Base-by-base conservation (phyloP, 2,888 invertebrate genomes). In the Rugalucina vietnamica region DNA sequence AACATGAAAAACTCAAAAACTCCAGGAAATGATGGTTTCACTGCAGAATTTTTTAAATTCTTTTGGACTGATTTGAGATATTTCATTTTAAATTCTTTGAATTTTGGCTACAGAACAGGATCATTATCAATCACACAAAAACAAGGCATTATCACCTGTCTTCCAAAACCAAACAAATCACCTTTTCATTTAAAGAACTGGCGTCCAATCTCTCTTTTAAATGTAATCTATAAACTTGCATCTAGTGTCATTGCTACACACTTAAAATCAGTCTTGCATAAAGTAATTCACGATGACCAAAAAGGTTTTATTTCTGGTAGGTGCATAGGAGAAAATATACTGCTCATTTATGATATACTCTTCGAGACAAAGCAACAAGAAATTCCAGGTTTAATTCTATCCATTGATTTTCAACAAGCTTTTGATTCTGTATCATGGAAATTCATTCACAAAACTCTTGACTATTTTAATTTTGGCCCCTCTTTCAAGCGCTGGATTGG, bases 101-200 rank as follows among this genome's bases (percentile, higher is more conserved):
- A 72, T 43, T 72, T 43, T 72, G 39, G 18, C n/a, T 72, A 72
- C 36, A 72, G 24, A 24, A 24, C 43, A 43, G 39, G 72, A 24
- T 18, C 39, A 4, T 24, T 72, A 39, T 29, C 72, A 37, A 24
- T 72, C 27, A 8, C 39, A 24, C 24, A 39, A n/a, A 72, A 24
- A 18, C 34, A 65, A 5, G 34, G 65, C 1, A 65, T 65, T 2
- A 65, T 65, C 12, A 65, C 65, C 1, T 65, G 65, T 34, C 65
- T 65, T 1, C 65, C 65, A 32, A 65, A 65, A 65, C 65, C 65
- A 32, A 65, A 65, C 34, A 65, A 65, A 34, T 65, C 65, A 34
- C 65, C 65, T 3, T 65, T 34, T 34, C 21, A 34, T 21, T 34
- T 65, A 18, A 65, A 65, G 34, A 65, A 34, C 34, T 65, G 18